phyloP scores from a whole-genome alignment of 2,113 vertebrate genomes.

The Ursus arctos region DNA sequence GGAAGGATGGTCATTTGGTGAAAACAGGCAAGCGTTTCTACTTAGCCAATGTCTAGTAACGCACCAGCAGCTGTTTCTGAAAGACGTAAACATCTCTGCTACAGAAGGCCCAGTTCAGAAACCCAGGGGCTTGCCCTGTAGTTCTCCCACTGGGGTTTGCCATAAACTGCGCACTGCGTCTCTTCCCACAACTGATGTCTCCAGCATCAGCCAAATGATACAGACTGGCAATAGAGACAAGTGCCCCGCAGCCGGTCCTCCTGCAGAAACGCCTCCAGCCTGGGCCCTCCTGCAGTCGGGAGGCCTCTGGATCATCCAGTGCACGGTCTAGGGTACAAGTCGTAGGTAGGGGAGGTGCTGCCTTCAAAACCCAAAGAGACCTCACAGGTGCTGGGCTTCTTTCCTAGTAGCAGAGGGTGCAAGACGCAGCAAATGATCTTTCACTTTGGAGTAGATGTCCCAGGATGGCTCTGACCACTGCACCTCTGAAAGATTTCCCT shows the following conservation, averaged over 20 bases:
- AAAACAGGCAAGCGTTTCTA: neutral
- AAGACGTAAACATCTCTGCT: neutral
- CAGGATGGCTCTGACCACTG: neutral
- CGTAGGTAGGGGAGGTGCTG: neutral
- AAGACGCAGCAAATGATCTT: neutral
- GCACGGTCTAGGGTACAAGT: neutral
- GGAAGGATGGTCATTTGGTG: neutral
- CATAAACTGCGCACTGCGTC: neutral
- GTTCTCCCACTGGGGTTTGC: neutral
- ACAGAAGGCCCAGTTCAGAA: neutral
- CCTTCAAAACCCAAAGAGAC: neutral
- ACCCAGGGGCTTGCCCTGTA: too few species aligned
- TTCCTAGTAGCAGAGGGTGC: neutral
- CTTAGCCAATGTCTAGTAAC: neutral
- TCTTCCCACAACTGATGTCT: neutral
- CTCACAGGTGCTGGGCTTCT: neutral
- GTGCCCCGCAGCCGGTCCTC: neutral
- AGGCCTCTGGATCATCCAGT: neutral
- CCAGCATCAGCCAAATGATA: neutral
- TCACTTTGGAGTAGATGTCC: neutral
- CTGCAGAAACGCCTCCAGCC: neutral
- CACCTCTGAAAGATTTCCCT: neutral
- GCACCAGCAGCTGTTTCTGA: neutral
- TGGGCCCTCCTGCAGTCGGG: neutral
- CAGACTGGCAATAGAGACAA: too few species aligned